phyloP scores from a whole-genome alignment of 2,113 vertebrate genomes.

The Tragulus kanchil region DNA sequence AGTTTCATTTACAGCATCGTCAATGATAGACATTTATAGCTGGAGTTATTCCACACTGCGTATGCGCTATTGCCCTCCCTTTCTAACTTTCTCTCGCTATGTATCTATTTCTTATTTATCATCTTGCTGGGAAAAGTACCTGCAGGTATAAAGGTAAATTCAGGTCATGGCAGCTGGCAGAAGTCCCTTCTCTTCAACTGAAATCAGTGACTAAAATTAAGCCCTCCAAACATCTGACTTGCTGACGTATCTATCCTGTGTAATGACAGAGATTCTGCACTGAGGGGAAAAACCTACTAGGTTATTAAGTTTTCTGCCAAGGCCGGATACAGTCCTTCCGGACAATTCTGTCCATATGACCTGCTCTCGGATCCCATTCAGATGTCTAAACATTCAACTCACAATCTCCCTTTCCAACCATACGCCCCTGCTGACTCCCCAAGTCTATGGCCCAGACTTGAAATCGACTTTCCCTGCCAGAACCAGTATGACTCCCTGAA shows the following conservation, averaged over 20 bases:
- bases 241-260: not conserved
- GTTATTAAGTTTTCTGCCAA: constrained; percentile 43
- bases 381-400: not conserved
- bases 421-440: not conserved
- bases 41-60: not conserved
- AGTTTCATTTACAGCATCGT: constrained; percentile 4
- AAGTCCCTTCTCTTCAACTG: constrained; percentile 61
- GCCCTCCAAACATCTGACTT: constrained; percentile 58
- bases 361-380: not conserved
- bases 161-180: constrained; percentile 40
- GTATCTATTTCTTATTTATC: not conserved
- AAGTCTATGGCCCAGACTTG: not conserved
- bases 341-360: not conserved
- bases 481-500: not conserved
- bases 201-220: constrained; percentile 74
- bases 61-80: not conserved
- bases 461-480: constrained; percentile 13
- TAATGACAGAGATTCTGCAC: not conserved
- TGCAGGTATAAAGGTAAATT: constrained; percentile 57
- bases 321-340: not conserved
- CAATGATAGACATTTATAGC: not conserved
- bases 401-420: not conserved
- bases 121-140: constrained; percentile 17
- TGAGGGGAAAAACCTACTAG: not conserved
- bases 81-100: not conserved